Evolutionary conservation across 2,113 vertebrate genomes (phyloP).

Genomic region (Tetraodon nigroviridis): DNA sequence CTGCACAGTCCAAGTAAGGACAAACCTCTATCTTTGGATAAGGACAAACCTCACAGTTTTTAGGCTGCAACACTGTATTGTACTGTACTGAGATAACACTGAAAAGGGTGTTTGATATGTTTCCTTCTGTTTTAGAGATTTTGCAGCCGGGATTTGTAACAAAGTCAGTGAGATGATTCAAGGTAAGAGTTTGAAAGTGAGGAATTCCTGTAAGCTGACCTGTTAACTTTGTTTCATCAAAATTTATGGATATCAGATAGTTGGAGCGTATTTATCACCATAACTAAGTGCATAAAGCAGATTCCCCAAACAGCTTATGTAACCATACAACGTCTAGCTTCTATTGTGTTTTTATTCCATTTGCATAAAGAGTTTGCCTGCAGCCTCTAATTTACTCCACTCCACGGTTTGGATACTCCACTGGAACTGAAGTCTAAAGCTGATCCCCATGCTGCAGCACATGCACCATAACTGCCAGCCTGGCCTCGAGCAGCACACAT

Average conservation of each 20-base stretch:
- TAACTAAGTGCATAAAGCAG: no score
- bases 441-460: constrained; percentile 96
- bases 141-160: constrained; percentile 97
- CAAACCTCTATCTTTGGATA: no score
- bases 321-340: no score
- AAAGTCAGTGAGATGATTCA: constrained; percentile 99
- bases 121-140: constrained; percentile 79
- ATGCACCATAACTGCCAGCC: constrained; percentile 93
- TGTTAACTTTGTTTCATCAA: not conserved
- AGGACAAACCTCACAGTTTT: not conserved
- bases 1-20: constrained; percentile 93
- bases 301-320: no score
- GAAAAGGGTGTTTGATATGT: not conserved
- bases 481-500: constrained; percentile 90
- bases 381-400: not conserved
- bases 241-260: no score
- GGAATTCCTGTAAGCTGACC: not conserved
- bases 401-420: constrained; percentile 88
- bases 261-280: not conserved
- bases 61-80: not conserved
- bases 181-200: constrained; percentile 74
- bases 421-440: constrained; percentile 94
- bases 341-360: not conserved
- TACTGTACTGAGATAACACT: not conserved
- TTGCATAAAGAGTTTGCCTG: not conserved